Percentiles rank a stretch among this genome's conserved stretches.
phyloP scores from a whole-genome alignment of 2,888 invertebrate species.

The Calameuta filiformis region DNA sequence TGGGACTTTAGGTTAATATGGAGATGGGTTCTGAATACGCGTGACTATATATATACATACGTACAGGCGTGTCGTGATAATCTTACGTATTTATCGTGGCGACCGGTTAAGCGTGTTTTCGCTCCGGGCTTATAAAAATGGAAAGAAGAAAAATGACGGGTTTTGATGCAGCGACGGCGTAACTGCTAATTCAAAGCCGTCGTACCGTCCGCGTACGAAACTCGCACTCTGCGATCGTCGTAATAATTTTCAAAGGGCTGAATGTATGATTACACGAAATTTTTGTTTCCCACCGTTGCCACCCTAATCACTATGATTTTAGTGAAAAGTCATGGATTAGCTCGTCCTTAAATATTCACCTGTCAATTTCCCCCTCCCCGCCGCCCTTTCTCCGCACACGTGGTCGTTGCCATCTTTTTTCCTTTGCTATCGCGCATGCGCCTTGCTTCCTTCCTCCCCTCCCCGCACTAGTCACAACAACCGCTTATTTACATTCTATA shows the following conservation, averaged over 20 bases:
- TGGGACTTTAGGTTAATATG: background rate
- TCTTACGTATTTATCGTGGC: background rate
- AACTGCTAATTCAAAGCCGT: conserved; percentile 2
- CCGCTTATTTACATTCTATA: background rate
- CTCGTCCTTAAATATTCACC: background rate
- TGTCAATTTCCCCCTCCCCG: background rate
- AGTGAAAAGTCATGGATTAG: background rate
- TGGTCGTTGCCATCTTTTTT: background rate
- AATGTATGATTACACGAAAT: background rate
- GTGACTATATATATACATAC: background rate
- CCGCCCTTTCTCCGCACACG: background rate
- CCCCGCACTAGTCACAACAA: background rate
- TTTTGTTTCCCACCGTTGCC: background rate
- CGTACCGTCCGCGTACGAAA: background rate
- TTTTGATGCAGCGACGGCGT: background rate
- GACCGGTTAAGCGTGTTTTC: background rate
- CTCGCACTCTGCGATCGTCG: background rate
- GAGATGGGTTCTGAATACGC: background rate
- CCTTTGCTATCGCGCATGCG: background rate
- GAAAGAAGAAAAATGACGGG: background rate
- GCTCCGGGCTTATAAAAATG: background rate
- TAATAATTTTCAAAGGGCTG: background rate
- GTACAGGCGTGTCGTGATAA: background rate
- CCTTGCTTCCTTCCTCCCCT: too few relatives aligned
- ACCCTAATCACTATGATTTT: conserved; percentile 1